phyloP scores from a whole-genome alignment of 1,140 invertebrate species.

The Drosophila pallidifrons region DNA sequence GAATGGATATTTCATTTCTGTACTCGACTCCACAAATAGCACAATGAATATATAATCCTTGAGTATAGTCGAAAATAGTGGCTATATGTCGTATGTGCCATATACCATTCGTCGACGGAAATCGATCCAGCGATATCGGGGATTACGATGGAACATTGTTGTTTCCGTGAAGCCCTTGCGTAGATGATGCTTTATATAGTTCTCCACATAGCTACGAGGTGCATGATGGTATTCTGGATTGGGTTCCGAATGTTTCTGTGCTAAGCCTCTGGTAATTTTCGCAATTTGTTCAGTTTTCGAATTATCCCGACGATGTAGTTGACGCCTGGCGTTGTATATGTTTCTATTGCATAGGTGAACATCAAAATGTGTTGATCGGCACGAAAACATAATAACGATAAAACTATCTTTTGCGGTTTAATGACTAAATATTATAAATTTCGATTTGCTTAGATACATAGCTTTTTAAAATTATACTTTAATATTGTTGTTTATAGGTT shows the following conservation, averaged over 20 bases:
- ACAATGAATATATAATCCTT: too few species aligned
- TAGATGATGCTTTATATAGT: slow-evolving; percentile 39
- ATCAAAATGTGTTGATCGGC: neutral
- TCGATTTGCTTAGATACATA: slow-evolving; percentile 9
- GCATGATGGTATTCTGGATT: slow-evolving; percentile 62
- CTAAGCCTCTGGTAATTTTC: neutral
- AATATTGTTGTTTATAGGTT: neutral
- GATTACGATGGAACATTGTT: slow-evolving; percentile 23
- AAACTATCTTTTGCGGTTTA: neutral
- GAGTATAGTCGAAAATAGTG: neutral
- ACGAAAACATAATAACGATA: slow-evolving; percentile 6
- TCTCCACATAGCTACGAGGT: slow-evolving; percentile 40
- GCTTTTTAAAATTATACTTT: slow-evolving; percentile 1
- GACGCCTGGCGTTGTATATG: neutral
- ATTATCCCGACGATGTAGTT: neutral
- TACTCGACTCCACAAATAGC: too few species aligned
- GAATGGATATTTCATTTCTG: too few species aligned
- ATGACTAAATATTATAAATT: slow-evolving; percentile 6
- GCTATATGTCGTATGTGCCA: slow-evolving; percentile 45
- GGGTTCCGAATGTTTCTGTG: slow-evolving; percentile 7
- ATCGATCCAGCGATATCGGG: slow-evolving; percentile 54
- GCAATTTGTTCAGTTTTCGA: neutral
- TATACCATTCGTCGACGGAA: slow-evolving; percentile 58
- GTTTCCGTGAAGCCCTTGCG: neutral
- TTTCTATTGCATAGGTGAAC: neutral